Evolutionary conservation across 2,797 vertebrate species (phyloP), one percentile per base, ranked within the genome.

Genomic region (Fistularia commersonii): DNA sequence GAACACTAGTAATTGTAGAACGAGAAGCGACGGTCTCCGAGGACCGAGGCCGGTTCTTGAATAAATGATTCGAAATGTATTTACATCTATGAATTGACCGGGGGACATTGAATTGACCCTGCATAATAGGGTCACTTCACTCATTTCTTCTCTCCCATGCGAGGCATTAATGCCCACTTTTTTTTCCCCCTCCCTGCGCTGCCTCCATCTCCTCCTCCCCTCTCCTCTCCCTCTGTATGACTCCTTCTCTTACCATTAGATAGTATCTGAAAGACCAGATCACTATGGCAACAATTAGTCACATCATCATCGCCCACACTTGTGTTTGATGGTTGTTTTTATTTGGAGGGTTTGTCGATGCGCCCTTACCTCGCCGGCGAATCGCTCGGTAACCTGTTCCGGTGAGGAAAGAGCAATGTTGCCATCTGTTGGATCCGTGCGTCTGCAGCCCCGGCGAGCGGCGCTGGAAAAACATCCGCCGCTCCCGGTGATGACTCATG

Each of bases 271-370:
- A 81, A 84, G 81, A 67, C 64, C 71, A 69, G 66, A 81, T 88
- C 83, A 81, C 86, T 85, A 85, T 89, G 83, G 87, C 81, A 84
- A 89, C 86, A 82, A 84, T 88, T 88, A 85, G 83, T 84, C 82
- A 86, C 82, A 84, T 84, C 79, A 65, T 80, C 86, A 82, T 82
- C 80, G 62, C 82, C 85, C 76, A 82, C 82, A 68, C 82, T 78
- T 46, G 67, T 65, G 44, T 82, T 83, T 83, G 83, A 86, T 82
- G 82, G 79, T 80, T 85, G 73, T 84, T 83, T 85, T 86, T 86
- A 78, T 86, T 81, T 72, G 77, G 67, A 83, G 64, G 72, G 57
- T 66, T 79, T 54, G 62, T 69, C 54, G 11, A 77, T 66, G 69
- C 69, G 35, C 58, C 71, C 71, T 5, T 71, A 78, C 80, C 81